Percentiles rank a stretch among this genome's conserved stretches.
Evolutionary conservation across 2,113 vertebrate genomes (phyloP).

Genomic region (Fregata magnificens): DNA sequence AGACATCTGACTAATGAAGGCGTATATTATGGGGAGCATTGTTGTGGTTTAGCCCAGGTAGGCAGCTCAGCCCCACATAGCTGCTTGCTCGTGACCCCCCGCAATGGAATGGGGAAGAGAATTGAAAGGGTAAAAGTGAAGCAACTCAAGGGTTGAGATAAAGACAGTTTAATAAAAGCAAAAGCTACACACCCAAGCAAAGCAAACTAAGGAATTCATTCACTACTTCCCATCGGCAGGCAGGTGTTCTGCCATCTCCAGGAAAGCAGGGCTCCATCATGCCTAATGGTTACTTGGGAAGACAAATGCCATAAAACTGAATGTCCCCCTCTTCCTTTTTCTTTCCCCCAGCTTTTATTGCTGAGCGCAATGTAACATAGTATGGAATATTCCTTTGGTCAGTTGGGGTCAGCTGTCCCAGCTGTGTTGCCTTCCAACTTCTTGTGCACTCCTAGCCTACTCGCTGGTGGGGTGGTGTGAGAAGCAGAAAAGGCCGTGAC

Average conservation of each 20-base stretch:
- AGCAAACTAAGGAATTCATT: neutral
- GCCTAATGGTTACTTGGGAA: rapidly evolving
- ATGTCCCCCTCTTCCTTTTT: neutral
- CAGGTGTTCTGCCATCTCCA: neutral
- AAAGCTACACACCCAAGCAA: neutral
- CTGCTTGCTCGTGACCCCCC: rapidly evolving
- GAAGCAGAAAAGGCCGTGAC: neutral
- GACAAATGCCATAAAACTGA: rapidly evolving
- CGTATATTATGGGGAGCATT: neutral
- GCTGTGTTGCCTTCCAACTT: neutral
- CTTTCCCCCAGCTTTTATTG: neutral
- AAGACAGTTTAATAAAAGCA: neutral
- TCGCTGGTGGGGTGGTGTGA: neutral
- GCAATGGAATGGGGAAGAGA: neutral
- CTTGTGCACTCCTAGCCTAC: neutral
- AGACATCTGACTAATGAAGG: rapidly evolving
- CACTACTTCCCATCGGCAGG: neutral
- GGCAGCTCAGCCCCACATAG: neutral
- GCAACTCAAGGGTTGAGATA: neutral
- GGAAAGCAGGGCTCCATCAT: neutral
- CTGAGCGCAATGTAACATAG: too few species aligned
- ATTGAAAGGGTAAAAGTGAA: neutral
- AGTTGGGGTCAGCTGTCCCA: neutral
- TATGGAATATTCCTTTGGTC: neutral
- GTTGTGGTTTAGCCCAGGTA: neutral